Evolutionary conservation across 1,140 invertebrate genomes (phyloP), one percentile per base, ranked within the genome.

Genomic region (Augochlora pura): DNA sequence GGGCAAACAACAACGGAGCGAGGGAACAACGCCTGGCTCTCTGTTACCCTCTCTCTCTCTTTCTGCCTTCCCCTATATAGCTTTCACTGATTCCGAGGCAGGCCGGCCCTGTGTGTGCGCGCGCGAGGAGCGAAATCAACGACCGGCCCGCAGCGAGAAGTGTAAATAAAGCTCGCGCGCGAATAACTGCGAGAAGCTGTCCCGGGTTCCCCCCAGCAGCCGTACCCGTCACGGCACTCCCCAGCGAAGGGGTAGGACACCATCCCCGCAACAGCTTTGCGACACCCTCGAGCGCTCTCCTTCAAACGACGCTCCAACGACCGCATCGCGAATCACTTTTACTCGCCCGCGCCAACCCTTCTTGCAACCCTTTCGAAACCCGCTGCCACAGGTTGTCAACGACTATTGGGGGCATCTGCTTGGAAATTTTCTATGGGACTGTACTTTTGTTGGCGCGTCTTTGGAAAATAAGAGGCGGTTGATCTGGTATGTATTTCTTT

Each of bases 251-350:
- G 23, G 6, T 54, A 6, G 27, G n/a, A n/a, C n/a, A 1, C 16
- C 0, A 6, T 5, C 4, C 21, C 62, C 21, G 21, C 0, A 18
- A 52, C 52, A 46, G 59, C 70, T 79, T 79, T 79, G 60, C 71
- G 54, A 60, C 52, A 74, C 70, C 77, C 63, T 27, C 49, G 70
- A 74, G 77, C 63, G 60, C 39, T 73, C 60, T 65, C 77, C 69
- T 32, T 21, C 52, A 6, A 57, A 72, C 76, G 25, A 68, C 38
- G 27, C 54, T 54, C 54, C 21, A 12, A 49, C 23, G 27, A 42
- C 38, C 60, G 52, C 62, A 38, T 49, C 46, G 32, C 59, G 67
- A 64, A 42, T 54, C 76, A 52, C 49, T 65, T 78, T 42, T 71
- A n/a, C 54, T 57, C 21, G 16, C 21, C 7, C 54, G n/a, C 8